These are phyloP conservation scores for Heliconius ismenius DNA, from an alignment of 2,888 invertebrate species.

Conservation along the genomic window DNA sequence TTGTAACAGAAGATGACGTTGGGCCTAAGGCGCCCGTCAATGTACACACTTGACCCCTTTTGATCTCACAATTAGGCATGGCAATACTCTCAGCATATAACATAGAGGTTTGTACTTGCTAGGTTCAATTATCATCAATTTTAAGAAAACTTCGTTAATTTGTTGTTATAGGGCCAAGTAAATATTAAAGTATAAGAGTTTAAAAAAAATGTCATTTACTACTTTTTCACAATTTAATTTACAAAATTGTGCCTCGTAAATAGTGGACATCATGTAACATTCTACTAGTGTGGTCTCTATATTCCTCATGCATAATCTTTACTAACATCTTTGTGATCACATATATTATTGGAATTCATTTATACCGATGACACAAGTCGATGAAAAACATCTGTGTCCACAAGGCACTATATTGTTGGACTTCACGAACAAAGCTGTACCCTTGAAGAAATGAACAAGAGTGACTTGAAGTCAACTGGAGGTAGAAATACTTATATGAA, in stretches of 20 bases:
- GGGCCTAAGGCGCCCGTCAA: slow-evolving; percentile 79
- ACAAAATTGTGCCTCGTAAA: background rate
- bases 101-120: slow-evolving; percentile 36
- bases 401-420: slow-evolving; percentile 65
- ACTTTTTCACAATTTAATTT: background rate
- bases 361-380: slow-evolving; percentile 79
- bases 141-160: slow-evolving; percentile 9
- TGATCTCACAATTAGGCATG: slow-evolving; percentile 80
- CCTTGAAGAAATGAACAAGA: slow-evolving; percentile 66
- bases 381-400: slow-evolving; percentile 79
- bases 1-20: slow-evolving; percentile 66
- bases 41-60: slow-evolving; percentile 82
- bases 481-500: background rate
- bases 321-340: slow-evolving; percentile 72
- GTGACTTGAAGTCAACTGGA: slow-evolving; percentile 45
- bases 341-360: slow-evolving; percentile 76
- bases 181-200: background rate
- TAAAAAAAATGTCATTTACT: background rate
- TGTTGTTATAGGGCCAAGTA: background rate
- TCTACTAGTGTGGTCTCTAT: slow-evolving; percentile 70
- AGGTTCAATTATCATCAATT: slow-evolving; percentile 29
- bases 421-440: slow-evolving; percentile 70
- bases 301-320: slow-evolving; percentile 68
- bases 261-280: background rate
- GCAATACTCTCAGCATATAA: slow-evolving; percentile 59